These are phyloP conservation scores for Silurus meridionalis DNA, from an alignment of 2,113 vertebrate species.

Conservation along the genomic window DNA sequence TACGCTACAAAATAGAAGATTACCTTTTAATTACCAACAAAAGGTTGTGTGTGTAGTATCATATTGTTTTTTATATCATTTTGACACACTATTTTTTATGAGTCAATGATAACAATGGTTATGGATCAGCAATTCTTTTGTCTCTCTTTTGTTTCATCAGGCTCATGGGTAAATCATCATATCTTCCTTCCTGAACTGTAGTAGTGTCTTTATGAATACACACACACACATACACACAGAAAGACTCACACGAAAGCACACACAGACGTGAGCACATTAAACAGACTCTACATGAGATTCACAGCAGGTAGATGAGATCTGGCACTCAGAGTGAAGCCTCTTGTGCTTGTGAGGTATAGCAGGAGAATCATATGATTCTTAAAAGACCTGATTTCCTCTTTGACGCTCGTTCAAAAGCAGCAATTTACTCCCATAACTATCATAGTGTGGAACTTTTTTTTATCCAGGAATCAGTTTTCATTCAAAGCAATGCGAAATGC, in stretches of 20 bases:
- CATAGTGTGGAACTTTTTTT: not conserved
- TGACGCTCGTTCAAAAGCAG: not conserved
- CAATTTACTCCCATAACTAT: not conserved
- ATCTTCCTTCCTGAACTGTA: not conserved
- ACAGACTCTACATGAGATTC: conserved; percentile 11
- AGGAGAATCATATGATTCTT: conserved; percentile 4
- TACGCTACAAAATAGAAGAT: not conserved
- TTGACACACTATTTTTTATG: not conserved
- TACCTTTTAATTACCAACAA: not conserved
- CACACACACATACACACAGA: too few relatives aligned
- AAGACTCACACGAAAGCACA: too few relatives aligned
- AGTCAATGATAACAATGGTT: not conserved
- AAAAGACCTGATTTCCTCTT: conserved; percentile 3
- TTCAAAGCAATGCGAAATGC: not conserved
- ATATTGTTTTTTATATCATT: too few relatives aligned
- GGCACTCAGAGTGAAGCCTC: not conserved
- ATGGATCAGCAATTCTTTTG: not conserved
- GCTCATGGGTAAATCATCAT: not conserved
- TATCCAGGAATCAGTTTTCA: not conserved
- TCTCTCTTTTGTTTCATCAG: not conserved
- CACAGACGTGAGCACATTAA: conserved; percentile 10
- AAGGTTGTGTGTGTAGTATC: not conserved
- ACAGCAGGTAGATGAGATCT: conserved; percentile 3
- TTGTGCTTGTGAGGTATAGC: not conserved
- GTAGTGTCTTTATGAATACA: not conserved